Base-by-base conservation (phyloP, 2,113 vertebrate species). In the Microcebus lehilahytsara region DNA sequence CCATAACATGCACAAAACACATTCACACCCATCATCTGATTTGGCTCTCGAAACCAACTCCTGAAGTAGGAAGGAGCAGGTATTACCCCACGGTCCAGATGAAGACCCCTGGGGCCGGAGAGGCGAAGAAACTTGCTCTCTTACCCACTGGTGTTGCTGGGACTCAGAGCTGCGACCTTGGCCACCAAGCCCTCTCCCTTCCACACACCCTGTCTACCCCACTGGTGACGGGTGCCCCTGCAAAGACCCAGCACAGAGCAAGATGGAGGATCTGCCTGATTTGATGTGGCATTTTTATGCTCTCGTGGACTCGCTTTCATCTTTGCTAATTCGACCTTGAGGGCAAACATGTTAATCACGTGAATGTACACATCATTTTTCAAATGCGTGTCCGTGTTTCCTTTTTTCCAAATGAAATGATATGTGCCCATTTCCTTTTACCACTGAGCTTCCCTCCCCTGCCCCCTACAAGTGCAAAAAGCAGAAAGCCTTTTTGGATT, bases 311-410 rank as follows among this genome's bases (percentile, higher is more conserved):
- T 89, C 80, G 79, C 62, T 92, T 56, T 92, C 53, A 16, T 53
- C 56, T 30, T n/a, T 60, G 66, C 71, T 96, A 83, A 93, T 89
- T 84, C 20, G 5, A 49, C 74, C 87, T 95, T 32, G 40, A 94
- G 42, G 81, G 51, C 46, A 72, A 89, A 32, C 69, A 51, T 9
- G 49, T 62, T n/a, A 13, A n/a, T 53, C 13, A 3, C 34, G 37
- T 67, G 78, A 72, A 71, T 2, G 20, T 62, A 46, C 42, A 74
- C 23, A 77, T 22, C 2, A 12, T 60, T 66, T 49, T 87, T 78
- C 60, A 74, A 89, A 46, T 6, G 1, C n/a, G 11, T 42, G 19
- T 46, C 42, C 25, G 6, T 71, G 34, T 69, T 92, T 92, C 85
- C 66, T 84, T 66, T 77, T 42, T 20, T 83, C 60, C 46, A 49